These are phyloP conservation scores for Mystacornis crossleyi DNA, from an alignment of 2,113 vertebrate genomes.

Conservation along the genomic window DNA sequence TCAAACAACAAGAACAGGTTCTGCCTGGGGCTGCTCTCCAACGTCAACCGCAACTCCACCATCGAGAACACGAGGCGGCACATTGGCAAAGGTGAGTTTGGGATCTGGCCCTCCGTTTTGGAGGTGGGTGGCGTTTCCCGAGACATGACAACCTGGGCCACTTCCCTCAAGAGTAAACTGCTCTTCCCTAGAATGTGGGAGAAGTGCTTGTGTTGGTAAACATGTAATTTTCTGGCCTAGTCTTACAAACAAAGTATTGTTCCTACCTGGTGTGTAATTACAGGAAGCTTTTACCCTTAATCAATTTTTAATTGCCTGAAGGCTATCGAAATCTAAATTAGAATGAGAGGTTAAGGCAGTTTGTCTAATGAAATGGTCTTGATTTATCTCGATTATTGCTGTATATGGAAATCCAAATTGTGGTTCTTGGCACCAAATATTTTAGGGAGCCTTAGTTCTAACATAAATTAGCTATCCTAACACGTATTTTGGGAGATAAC, in stretches of 20 bases:
- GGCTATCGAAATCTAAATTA: not conserved
- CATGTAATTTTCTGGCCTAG: not conserved
- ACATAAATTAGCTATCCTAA: not conserved
- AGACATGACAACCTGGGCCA: not conserved
- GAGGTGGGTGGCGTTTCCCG: accelerated
- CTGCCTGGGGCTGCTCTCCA: conserved; percentile 96
- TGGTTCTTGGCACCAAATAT: not conserved
- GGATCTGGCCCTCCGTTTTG: accelerated
- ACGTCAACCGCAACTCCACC: conserved; percentile 98
- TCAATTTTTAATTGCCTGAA: not conserved
- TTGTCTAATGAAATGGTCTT: not conserved
- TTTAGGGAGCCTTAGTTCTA: not conserved
- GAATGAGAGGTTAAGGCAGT: not conserved
- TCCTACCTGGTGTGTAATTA: not conserved
- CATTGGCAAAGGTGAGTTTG: conserved; percentile 90
- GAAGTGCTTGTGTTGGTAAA: not conserved
- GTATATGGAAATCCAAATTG: not conserved
- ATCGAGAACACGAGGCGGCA: conserved; percentile 98
- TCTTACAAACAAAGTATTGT: not conserved
- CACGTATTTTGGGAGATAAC: not conserved
- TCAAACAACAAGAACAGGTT: conserved; percentile 99
- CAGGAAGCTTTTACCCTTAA: conserved; percentile 21
- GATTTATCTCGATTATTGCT: not conserved
- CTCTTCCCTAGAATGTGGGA: not conserved
- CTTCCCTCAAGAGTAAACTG: not conserved